phyloP scores from a whole-genome alignment of 53 echinoderm and acorn worm species.

The Crossaster papposus region DNA sequence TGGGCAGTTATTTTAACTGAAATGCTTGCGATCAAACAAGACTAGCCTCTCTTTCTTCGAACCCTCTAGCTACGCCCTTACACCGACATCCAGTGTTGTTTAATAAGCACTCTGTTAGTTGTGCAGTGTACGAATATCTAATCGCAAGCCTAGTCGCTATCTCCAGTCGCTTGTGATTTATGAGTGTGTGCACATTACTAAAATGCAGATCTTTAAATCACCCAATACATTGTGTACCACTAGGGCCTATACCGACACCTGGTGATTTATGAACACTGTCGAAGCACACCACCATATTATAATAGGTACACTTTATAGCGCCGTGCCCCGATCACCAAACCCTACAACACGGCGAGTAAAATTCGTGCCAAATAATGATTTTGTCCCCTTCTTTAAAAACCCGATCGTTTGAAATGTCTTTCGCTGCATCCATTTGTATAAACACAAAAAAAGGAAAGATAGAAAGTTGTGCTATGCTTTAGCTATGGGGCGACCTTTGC shows the following conservation, averaged over 20 bases:
- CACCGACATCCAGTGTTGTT: neutral
- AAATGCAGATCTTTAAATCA: neutral
- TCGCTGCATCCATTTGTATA: neutral
- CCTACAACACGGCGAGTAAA: neutral
- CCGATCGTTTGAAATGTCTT: constrained; percentile 31
- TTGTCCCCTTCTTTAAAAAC: neutral
- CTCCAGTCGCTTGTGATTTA: constrained; percentile 23
- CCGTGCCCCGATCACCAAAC: neutral
- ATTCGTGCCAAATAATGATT: constrained; percentile 46
- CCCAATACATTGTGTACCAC: neutral
- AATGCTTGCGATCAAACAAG: too few relatives aligned
- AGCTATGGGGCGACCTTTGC: constrained; percentile 13
- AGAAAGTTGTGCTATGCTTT: neutral
- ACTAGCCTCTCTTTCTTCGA: neutral
- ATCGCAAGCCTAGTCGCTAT: neutral
- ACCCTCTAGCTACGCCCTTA: neutral
- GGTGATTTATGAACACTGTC: neutral
- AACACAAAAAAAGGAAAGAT: neutral
- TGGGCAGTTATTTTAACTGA: too few relatives aligned
- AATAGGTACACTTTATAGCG: neutral
- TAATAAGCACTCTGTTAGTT: too few relatives aligned
- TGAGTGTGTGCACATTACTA: constrained; percentile 1
- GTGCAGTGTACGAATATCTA: neutral
- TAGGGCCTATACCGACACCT: neutral
- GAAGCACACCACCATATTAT: constrained; percentile 37